These are phyloP conservation scores for Epinephelus awoara DNA, from an alignment of 2,797 vertebrate genomes.

Conservation along the genomic window DNA sequence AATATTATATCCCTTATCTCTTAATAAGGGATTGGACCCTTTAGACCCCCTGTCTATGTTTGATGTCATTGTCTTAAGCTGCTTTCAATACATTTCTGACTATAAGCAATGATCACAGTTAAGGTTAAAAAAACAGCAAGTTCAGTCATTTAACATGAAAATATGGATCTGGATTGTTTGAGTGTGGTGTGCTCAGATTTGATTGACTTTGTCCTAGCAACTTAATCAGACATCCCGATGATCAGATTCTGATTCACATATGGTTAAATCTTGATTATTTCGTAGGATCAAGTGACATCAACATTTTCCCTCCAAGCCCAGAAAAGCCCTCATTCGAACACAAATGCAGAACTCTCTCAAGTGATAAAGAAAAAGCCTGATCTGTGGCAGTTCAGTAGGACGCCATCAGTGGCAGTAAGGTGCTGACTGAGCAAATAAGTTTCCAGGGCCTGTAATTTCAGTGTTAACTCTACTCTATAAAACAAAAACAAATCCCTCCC, in stretches of 20 bases:
- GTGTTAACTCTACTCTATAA: background rate
- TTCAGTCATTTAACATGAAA: no score
- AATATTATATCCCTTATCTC: no score
- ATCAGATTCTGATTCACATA: background rate
- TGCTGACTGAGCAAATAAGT: background rate
- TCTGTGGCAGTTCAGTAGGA: background rate
- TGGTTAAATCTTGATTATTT: background rate
- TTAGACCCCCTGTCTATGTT: no score
- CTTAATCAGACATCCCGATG: background rate
- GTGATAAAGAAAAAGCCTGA: background rate
- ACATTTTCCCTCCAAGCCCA: background rate
- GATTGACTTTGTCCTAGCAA: background rate
- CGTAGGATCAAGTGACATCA: background rate
- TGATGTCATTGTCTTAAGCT: no score
- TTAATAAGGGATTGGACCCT: no score
- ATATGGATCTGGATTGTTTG: no score
- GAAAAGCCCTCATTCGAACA: background rate
- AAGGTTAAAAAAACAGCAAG: background rate
- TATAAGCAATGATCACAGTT: background rate
- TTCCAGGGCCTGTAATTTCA: background rate
- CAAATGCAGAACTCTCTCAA: background rate
- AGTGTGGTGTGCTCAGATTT: background rate
- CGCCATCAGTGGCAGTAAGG: background rate
- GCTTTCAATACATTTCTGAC: no score
- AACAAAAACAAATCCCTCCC: background rate